Evolutionary conservation across 2,888 invertebrate species (phyloP), one percentile per base, ranked within the genome.

Genomic region (Phorcus lineatus): DNA sequence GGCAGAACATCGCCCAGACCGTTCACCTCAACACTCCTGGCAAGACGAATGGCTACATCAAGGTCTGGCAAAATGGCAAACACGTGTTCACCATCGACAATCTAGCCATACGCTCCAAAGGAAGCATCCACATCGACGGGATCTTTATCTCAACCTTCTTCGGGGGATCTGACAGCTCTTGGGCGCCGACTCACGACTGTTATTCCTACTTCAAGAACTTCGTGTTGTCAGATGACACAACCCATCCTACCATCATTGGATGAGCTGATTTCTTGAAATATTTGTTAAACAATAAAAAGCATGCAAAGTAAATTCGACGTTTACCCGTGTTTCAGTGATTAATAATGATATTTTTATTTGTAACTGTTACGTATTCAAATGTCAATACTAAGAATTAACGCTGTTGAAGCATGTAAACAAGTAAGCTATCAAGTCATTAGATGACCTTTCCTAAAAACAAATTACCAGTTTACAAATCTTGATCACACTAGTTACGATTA

Each of bases 141-240:
- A 77, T 90, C 40, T 86, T 86, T 81, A 89, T 90, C 77, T 88
- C 88, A 0, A 89, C 88, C 22, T 89, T 90, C 78, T 90, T 87
- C 70, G 90, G 89, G 3, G 90, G 90, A 3, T 55, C 66, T 13
- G 82, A 80, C 74, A 31, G 67, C 9, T 62, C 66, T n/a, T 90
- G 86, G 86, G 87, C 86, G 0, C 82, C 88, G n/a, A 83, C 84
- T 1, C 74, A 74, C 24, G 85, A 87, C 78, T 87, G 87, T 9
- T 86, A 86, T 80, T 86, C 90, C 16, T 86, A 87, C 74, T 90
- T 80, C 82, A 85, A 83, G 74, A 88, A 90, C 81, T 87, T 90
- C 55, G 81, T 76, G 24, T n/a, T 81, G 40, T 76, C 81, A 24
- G 31, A 54, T 13, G 52, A 57, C 76, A 31, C 28, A 1, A 24